phyloP scores from a whole-genome alignment of 1,140 invertebrate genomes.

The Paralvinella palmiformis region DNA sequence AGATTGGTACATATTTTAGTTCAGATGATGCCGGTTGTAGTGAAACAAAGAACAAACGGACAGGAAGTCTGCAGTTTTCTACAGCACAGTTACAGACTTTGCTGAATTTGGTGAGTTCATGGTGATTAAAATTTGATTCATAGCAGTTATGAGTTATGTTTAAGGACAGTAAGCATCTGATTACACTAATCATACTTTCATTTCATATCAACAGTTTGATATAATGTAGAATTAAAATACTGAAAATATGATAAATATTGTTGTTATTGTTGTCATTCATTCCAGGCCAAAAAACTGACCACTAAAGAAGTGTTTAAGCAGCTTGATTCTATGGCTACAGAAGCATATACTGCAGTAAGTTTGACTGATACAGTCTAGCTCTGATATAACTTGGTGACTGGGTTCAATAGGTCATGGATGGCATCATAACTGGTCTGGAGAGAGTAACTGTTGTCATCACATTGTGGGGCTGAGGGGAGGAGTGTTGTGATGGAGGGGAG shows the following conservation, averaged over 20 bases:
- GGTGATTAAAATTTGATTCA: not conserved
- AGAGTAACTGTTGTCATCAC: too few relatives aligned
- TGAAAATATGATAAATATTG: too few relatives aligned
- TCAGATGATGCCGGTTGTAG: conserved; percentile 39
- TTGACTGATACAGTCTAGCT: too few relatives aligned
- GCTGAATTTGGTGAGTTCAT: conserved; percentile 41
- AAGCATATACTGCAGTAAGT: conserved; percentile 63
- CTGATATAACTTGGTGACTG: too few relatives aligned
- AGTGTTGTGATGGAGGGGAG: too few relatives aligned
- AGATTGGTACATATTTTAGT: conserved; percentile 88
- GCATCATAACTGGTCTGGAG: too few relatives aligned
- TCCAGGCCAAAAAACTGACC: conserved; percentile 73
- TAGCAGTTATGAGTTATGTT: not conserved
- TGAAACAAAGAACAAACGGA: conserved; percentile 39
- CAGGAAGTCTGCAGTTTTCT: conserved; percentile 46
- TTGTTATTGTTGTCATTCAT: too few relatives aligned
- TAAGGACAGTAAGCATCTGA: not conserved
- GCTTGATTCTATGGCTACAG: conserved; percentile 74
- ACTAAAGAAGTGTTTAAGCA: conserved; percentile 72
- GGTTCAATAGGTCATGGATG: too few relatives aligned
- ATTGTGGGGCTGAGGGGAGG: too few relatives aligned
- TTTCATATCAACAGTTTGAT: too few relatives aligned
- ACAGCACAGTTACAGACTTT: conserved; percentile 41
- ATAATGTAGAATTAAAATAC: too few relatives aligned
- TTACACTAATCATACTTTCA: not conserved